A percentile compares a stretch with the other conserved stretches of the same genome.
phyloP scores from a whole-genome alignment of 2,113 vertebrate species.

The Prietella phreatophila region DNA sequence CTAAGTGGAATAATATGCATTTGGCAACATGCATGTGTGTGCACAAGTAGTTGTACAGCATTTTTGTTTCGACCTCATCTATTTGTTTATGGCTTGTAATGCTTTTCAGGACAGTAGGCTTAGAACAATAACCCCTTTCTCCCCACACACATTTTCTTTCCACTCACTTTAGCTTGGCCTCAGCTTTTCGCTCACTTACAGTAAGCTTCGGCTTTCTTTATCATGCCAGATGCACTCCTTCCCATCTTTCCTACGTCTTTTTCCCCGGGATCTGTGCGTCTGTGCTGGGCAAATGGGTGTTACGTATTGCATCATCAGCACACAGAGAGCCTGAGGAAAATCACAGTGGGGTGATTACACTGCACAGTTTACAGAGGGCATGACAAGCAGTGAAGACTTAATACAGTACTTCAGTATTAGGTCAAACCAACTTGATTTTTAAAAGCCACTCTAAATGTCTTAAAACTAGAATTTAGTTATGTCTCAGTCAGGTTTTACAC shows the following conservation, averaged over 20 bases:
- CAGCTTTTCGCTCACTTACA: slow-evolving; percentile 38
- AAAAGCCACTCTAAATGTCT: neutral
- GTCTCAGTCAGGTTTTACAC: neutral
- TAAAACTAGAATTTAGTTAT: neutral
- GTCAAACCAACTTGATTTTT: neutral
- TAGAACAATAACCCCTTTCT: slow-evolving; percentile 36
- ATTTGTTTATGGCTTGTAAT: slow-evolving; percentile 28
- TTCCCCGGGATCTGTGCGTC: slow-evolving; percentile 40
- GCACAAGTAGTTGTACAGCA: neutral
- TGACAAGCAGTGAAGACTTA: neutral
- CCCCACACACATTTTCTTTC: slow-evolving; percentile 31
- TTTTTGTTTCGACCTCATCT: slow-evolving; percentile 1
- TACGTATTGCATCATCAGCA: slow-evolving; percentile 48
- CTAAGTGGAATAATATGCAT: slow-evolving; percentile 1
- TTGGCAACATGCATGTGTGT: slow-evolving; percentile 11
- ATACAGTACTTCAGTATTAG: neutral
- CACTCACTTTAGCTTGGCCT: slow-evolving; percentile 27
- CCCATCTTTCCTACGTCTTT: slow-evolving; percentile 33
- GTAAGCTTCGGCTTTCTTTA: slow-evolving; percentile 41
- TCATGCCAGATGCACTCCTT: slow-evolving; percentile 31
- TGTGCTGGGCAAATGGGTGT: slow-evolving; percentile 41
- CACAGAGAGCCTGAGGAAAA: slow-evolving; percentile 19
- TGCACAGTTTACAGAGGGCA: slow-evolving; percentile 17
- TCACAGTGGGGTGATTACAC: slow-evolving; percentile 33
- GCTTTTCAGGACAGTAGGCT: slow-evolving; percentile 35